A percentile compares a stretch with the other conserved stretches of the same genome.
Conservation (phyloP, 2,888 invertebrate species). For the Ormyrus nitidulus region DNA sequence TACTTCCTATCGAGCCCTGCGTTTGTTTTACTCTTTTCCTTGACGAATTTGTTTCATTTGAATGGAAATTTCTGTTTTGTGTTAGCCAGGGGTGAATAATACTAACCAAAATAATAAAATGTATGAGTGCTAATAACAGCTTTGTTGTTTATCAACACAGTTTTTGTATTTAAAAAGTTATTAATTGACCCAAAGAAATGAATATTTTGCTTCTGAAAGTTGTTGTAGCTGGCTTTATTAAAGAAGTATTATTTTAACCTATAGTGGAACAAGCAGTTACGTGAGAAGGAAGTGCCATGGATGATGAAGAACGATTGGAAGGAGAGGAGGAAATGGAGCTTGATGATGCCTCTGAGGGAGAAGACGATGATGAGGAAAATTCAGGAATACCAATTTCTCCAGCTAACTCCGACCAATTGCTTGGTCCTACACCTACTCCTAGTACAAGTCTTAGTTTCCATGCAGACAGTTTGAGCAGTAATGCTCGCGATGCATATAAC, state of each 20-base stretch:
- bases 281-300: constrained; percentile 69
- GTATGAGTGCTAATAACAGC: background rate
- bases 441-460: constrained; percentile 63
- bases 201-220: too few species aligned
- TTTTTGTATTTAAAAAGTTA: too few species aligned
- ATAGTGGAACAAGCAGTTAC: constrained; percentile 31
- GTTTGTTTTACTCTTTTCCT: too few species aligned
- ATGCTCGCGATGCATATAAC: constrained; percentile 50
- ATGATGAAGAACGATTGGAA: constrained; percentile 74
- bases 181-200: too few species aligned
- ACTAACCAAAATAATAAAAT: too few species aligned
- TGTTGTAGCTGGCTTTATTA: background rate
- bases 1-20: too few species aligned
- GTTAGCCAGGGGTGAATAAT: too few species aligned
- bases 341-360: constrained; percentile 85
- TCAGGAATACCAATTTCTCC: constrained; percentile 77
- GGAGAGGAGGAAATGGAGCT: constrained; percentile 83
- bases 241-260: background rate
- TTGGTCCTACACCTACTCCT: constrained; percentile 68
- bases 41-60: too few species aligned
- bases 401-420: constrained; percentile 74
- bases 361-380: constrained; percentile 82
- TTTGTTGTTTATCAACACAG: background rate
- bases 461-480: constrained; percentile 51
- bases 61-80: too few species aligned